phyloP scores from a whole-genome alignment of 2,797 vertebrate genomes.

The Loriculus beryllinus region DNA sequence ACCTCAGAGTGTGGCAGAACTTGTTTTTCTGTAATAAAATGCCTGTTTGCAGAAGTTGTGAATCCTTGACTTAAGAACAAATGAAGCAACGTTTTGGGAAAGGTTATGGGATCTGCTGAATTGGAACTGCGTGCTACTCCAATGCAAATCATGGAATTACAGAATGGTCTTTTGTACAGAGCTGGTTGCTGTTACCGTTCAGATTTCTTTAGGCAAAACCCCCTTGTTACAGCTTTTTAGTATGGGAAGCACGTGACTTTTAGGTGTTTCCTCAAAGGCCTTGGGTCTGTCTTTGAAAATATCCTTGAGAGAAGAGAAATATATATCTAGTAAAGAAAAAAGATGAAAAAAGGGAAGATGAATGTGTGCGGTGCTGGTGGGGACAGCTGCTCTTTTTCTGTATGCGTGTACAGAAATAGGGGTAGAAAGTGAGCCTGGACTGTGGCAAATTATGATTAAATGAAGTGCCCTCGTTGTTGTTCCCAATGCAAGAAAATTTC shows the following conservation, averaged over 20 bases:
- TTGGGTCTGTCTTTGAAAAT: not conserved
- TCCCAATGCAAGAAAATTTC: not conserved
- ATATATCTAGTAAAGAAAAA: not conserved
- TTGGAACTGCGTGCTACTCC: not conserved
- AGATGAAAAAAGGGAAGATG: not conserved
- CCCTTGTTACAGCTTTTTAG: not conserved
- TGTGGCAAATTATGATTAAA: conserved; percentile 41
- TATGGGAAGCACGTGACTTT: not conserved
- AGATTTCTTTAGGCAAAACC: not conserved
- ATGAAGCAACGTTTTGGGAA: not conserved
- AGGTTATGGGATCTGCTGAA: not conserved
- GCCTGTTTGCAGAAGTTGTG: not conserved
- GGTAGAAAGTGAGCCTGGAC: conserved; percentile 10
- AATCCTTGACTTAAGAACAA: not conserved
- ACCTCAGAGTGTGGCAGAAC: not conserved
- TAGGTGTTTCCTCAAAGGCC: not conserved
- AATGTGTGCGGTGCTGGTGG: not conserved
- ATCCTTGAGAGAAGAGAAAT: not conserved
- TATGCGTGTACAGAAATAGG: not conserved
- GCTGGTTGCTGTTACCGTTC: not conserved
- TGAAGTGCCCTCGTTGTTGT: not conserved
- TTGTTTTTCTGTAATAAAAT: not conserved
- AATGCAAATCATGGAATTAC: not conserved
- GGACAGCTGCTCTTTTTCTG: not conserved
- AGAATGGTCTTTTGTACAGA: not conserved